A percentile compares a stretch with the other conserved stretches of the same genome.
phyloP scores from a whole-genome alignment of 2,888 invertebrate genomes.

The Arrhopalites spinosus region DNA sequence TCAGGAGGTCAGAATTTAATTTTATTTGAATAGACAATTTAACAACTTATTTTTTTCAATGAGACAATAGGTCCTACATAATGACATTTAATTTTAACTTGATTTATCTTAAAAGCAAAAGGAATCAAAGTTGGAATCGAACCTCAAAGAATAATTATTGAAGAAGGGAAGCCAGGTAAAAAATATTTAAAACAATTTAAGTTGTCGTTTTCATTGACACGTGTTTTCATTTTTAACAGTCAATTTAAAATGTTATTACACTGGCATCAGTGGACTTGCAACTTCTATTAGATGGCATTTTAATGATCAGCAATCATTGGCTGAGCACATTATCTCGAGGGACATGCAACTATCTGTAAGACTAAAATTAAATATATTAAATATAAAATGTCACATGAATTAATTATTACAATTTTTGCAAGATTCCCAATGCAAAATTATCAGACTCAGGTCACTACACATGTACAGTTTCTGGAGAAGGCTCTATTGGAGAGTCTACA shows the following conservation, averaged over 20 bases:
- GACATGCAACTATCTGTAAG: no score
- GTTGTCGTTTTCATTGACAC: no score
- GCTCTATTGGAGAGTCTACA: neutral
- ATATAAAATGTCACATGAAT: no score
- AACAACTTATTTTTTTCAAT: no score
- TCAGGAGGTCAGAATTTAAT: no score
- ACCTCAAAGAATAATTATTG: neutral
- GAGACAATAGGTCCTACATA: no score
- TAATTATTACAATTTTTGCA: neutral
- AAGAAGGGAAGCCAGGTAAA: neutral
- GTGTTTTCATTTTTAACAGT: no score
- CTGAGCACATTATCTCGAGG: no score
- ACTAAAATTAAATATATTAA: no score
- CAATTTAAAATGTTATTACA: constrained; percentile 3
- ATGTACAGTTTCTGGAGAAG: neutral
- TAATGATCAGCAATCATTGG: neutral
- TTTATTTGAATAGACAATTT: no score
- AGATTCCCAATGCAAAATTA: neutral
- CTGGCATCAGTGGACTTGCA: neutral
- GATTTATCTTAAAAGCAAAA: neutral
- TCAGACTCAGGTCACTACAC: neutral
- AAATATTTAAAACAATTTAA: no score
- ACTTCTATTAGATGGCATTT: neutral
- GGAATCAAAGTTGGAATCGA: neutral
- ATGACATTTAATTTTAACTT: no score